Conservation (phyloP, 2,113 vertebrate species). For the Telmatochromis brichardi region DNA sequence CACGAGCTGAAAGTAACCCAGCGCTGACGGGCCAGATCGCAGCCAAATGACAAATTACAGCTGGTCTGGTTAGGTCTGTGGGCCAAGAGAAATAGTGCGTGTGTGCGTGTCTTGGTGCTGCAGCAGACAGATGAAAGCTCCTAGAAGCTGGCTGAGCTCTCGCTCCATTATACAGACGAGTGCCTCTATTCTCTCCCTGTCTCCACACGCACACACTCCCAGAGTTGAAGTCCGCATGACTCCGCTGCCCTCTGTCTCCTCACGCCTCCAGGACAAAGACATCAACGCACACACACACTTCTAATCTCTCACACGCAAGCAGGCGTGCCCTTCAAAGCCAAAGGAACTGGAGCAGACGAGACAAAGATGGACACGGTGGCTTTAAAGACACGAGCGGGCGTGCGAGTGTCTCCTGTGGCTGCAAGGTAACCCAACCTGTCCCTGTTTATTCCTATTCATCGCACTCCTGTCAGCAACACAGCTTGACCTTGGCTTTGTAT, state of each 20-base stretch:
- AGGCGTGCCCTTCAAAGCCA: constrained; percentile 4
- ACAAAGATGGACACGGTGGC: constrained; percentile 15
- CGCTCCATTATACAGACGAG: constrained; percentile 50
- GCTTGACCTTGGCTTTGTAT: not conserved
- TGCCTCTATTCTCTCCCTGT: constrained; percentile 35
- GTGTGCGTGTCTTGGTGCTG: not conserved
- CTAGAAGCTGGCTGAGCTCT: constrained; percentile 28
- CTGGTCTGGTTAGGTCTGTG: constrained; percentile 22
- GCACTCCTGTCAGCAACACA: not conserved
- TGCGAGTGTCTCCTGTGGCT: not conserved
- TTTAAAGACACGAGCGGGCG: not conserved
- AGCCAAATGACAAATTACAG: constrained; percentile 56
- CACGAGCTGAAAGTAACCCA: constrained; percentile 41
- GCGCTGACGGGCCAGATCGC: constrained; percentile 32
- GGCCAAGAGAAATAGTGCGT: not conserved
- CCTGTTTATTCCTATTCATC: constrained; percentile 14
- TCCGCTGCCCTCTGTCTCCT: not conserved
- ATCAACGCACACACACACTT: constrained; percentile 2
- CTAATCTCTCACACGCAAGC: constrained; percentile 22
- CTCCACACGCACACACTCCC: not conserved
- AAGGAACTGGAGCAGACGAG: constrained; percentile 26
- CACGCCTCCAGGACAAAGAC: constrained; percentile 30
- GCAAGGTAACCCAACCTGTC: not conserved
- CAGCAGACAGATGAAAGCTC: constrained; percentile 18
- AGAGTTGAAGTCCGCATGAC: not conserved